A percentile compares a stretch with the other conserved stretches of the same genome.
Conservation (phyloP, 2,888 invertebrate species). For the Chloroclystis v-ata region DNA sequence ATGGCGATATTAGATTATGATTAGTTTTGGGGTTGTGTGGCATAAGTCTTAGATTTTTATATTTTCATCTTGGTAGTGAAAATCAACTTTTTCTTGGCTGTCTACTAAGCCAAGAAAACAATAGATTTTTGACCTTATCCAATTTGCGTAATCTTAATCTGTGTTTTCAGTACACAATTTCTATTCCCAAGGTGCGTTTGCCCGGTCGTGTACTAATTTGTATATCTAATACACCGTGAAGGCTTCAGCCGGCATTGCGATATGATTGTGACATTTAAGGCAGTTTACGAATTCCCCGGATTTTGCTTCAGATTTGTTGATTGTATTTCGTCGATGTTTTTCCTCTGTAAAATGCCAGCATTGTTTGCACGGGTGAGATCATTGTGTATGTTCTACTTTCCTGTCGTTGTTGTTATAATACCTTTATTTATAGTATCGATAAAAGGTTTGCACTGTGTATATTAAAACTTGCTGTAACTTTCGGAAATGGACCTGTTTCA, state of each 20-base stretch:
- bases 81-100: too few relatives aligned
- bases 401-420: background rate
- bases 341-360: constrained; percentile 1
- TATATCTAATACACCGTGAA: constrained; percentile 30
- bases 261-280: constrained; percentile 18
- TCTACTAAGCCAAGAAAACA: too few relatives aligned
- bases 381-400: constrained; percentile 1
- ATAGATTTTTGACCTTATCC: background rate
- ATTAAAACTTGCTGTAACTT: too few relatives aligned
- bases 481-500: too few relatives aligned
- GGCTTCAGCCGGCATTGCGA: constrained; percentile 26
- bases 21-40: too few relatives aligned
- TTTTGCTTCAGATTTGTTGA: constrained; percentile 5
- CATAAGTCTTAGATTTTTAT: too few relatives aligned
- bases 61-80: too few relatives aligned
- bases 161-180: constrained; percentile 11
- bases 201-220: constrained; percentile 27
- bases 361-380: background rate
- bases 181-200: constrained; percentile 19
- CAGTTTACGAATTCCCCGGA: background rate
- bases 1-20: too few relatives aligned
- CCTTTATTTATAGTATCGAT: too few relatives aligned
- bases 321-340: constrained; percentile 7
- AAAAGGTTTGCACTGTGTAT: too few relatives aligned
- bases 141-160: background rate